phyloP scores from a whole-genome alignment of 2,797 vertebrate species.

The Petrocephalus schoutedeni region DNA sequence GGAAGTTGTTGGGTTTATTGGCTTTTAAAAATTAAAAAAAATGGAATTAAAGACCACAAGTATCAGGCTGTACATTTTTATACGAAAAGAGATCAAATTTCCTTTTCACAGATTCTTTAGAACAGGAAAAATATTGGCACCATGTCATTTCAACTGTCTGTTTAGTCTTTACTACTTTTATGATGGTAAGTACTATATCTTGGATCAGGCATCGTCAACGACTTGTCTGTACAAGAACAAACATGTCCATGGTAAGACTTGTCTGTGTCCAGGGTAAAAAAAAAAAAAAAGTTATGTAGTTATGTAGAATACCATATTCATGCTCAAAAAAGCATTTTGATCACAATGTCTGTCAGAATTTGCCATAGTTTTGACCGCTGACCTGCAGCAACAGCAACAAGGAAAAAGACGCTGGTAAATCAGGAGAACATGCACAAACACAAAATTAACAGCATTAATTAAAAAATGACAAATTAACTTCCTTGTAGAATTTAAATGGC shows the following conservation, averaged over 20 bases:
- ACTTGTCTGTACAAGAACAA: neutral
- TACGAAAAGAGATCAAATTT: neutral
- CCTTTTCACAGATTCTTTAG: neutral
- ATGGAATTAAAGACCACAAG: neutral
- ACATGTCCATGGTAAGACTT: neutral
- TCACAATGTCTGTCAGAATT: neutral
- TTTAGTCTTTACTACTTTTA: neutral
- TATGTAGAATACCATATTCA: neutral
- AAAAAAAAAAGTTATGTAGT: too few species aligned
- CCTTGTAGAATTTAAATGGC: neutral
- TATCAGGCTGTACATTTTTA: neutral
- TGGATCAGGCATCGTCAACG: neutral
- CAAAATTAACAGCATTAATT: neutral
- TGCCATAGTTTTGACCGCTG: neutral
- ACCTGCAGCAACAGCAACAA: neutral
- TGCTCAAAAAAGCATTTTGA: neutral
- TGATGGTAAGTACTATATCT: neutral
- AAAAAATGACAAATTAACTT: neutral
- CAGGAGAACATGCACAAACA: neutral
- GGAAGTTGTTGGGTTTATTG: neutral
- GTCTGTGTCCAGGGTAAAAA: neutral
- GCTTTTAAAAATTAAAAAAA: neutral
- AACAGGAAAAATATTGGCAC: neutral
- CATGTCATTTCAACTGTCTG: neutral
- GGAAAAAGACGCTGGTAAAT: neutral